These are phyloP conservation scores for Corythornis cristatus DNA, from an alignment of 2,113 vertebrate genomes.

Conservation along the genomic window DNA sequence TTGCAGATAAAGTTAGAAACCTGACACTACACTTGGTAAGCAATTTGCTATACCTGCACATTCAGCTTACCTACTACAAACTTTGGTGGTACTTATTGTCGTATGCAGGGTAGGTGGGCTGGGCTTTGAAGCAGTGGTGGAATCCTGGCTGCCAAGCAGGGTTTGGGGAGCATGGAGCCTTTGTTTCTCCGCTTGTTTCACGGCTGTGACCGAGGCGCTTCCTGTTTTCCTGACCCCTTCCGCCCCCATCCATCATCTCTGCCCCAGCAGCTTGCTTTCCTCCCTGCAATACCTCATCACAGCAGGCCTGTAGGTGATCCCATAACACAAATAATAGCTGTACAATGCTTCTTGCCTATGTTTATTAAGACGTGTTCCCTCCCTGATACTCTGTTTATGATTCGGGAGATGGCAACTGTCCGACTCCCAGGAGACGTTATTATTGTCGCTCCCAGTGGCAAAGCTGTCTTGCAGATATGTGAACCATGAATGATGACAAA, in stretches of 20 bases:
- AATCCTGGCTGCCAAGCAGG: not conserved
- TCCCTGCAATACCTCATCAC: not conserved
- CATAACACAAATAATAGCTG: not conserved
- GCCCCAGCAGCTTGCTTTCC: not conserved
- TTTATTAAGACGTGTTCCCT: not conserved
- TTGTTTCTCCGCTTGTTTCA: not conserved
- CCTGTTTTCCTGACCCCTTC: slow-evolving; percentile 28
- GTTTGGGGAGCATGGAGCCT: not conserved
- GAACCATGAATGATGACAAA: not conserved
- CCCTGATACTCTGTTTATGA: not conserved
- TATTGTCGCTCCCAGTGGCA: not conserved
- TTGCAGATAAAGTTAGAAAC: not conserved
- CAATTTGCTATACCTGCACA: not conserved
- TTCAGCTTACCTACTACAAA: not conserved
- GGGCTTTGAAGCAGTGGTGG: not conserved
- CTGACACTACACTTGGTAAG: not conserved
- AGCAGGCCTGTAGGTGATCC: not conserved
- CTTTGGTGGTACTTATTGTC: not conserved
- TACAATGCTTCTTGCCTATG: not conserved
- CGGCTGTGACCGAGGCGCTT: not conserved
- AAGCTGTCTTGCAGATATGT: not conserved
- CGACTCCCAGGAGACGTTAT: not conserved
- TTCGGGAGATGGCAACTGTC: not conserved
- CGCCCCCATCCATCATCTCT: slow-evolving; percentile 11
- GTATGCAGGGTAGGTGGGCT: not conserved